These are phyloP conservation scores for Albula goreensis DNA, from an alignment of 2,113 vertebrate genomes.

Conservation along the genomic window DNA sequence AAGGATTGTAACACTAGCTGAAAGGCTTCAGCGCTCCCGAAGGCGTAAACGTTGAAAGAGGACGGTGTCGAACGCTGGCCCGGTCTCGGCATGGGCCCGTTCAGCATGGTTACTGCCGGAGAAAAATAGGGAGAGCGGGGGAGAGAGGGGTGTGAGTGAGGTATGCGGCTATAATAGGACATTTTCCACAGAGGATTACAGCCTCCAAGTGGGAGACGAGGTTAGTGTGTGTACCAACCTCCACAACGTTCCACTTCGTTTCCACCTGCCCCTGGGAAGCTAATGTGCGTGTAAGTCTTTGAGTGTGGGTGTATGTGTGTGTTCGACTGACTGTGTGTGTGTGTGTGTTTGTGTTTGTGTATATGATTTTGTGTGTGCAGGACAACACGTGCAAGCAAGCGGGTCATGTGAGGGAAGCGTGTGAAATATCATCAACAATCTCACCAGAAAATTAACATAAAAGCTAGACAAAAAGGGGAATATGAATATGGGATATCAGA, in stretches of 20 bases:
- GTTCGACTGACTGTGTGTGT: neutral
- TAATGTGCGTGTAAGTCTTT: neutral
- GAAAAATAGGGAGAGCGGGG: no score
- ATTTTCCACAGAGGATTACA: neutral
- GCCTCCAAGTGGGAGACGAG: neutral
- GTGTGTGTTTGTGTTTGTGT: neutral
- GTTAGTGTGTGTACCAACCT: neutral
- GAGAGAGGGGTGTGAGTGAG: neutral
- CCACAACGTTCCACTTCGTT: neutral
- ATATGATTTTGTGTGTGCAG: neutral
- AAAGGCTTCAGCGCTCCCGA: neutral
- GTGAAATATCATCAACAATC: constrained; percentile 28
- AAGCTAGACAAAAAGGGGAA: constrained; percentile 37
- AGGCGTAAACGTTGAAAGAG: neutral
- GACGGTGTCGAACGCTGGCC: neutral
- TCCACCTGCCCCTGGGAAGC: constrained; percentile 1
- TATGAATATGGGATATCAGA: constrained; percentile 18
- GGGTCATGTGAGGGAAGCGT: constrained; percentile 1
- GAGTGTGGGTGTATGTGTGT: neutral
- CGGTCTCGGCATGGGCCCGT: neutral
- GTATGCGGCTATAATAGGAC: neutral
- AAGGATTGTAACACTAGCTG: constrained; percentile 31
- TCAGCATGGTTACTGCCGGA: neutral
- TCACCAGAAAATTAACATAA: constrained; percentile 41
- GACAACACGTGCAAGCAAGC: neutral